These are phyloP conservation scores for Tragelaphus strepsiceros DNA, from an alignment of 2,113 vertebrate genomes.

Conservation along the genomic window DNA sequence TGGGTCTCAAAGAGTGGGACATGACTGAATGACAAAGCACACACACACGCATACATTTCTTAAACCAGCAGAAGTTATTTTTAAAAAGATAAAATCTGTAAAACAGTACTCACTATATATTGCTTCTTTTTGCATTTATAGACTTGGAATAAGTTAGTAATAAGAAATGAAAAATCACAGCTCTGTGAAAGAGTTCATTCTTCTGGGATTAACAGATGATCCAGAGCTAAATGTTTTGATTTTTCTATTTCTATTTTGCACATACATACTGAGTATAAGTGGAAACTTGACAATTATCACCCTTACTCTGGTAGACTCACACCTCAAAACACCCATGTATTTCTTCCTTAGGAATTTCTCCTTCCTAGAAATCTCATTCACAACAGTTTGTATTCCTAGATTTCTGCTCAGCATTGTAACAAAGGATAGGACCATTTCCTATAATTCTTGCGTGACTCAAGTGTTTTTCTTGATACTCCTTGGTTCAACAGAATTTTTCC, in stretches of 20 bases:
- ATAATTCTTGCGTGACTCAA: conserved; percentile 44
- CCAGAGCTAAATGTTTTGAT: conserved; percentile 39
- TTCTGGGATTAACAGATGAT: conserved; percentile 54
- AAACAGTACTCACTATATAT: background rate
- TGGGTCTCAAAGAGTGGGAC: no score
- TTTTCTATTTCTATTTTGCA: conserved; percentile 56
- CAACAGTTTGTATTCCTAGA: conserved; percentile 53
- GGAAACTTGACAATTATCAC: conserved; percentile 59
- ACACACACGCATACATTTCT: no score
- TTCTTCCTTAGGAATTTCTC: conserved; percentile 70
- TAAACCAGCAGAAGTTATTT: background rate
- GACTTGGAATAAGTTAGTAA: background rate
- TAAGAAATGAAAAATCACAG: conserved; percentile 58
- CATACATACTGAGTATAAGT: conserved; percentile 44
- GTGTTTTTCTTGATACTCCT: conserved; percentile 49
- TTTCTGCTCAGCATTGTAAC: conserved; percentile 51
- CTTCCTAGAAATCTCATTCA: background rate
- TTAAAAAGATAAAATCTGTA: background rate
- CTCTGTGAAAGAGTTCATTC: conserved; percentile 46
- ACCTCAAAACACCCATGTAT: conserved; percentile 62
- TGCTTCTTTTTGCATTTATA: background rate
- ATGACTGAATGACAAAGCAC: no score
- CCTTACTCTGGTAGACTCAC: conserved; percentile 41
- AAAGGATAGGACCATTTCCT: conserved; percentile 43
- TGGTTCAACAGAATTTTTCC: conserved; percentile 65